phyloP scores from a whole-genome alignment of 1,140 invertebrate genomes.

The Formica selysi region DNA sequence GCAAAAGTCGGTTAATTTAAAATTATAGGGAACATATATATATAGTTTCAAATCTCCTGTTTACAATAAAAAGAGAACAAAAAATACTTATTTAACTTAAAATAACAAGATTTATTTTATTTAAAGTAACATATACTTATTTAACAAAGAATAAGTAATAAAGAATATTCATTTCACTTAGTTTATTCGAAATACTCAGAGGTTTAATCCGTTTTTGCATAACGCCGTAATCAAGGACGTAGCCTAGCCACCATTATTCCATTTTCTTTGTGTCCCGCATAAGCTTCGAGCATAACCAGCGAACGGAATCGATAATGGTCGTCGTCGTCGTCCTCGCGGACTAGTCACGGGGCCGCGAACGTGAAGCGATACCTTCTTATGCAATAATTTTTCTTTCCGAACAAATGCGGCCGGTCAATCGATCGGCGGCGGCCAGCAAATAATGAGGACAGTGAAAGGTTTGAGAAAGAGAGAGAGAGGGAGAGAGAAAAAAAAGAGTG shows the following conservation, averaged over 20 bases:
- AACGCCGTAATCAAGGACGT: background rate
- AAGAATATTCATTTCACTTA: no score
- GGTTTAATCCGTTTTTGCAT: slow-evolving; percentile 4
- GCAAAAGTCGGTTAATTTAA: no score
- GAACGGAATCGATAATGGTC: slow-evolving; percentile 62
- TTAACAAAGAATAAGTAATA: no score
- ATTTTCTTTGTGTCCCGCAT: slow-evolving; percentile 4
- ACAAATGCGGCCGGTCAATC: slow-evolving; percentile 58
- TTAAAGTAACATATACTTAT: no score
- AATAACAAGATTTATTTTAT: no score
- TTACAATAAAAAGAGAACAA: no score
- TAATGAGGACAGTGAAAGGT: slow-evolving; percentile 77
- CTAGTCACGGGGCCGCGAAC: slow-evolving; percentile 78
- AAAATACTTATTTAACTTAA: no score
- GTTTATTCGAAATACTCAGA: no score
- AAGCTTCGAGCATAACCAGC: background rate
- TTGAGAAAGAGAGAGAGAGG: slow-evolving; percentile 38
- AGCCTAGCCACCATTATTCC: background rate
- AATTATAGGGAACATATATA: no score
- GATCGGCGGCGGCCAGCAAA: slow-evolving; percentile 45
- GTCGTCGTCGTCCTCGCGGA: slow-evolving; percentile 32
- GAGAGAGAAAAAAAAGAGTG: slow-evolving; percentile 48
- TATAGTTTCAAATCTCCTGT: no score
- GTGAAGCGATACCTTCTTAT: slow-evolving; percentile 76
- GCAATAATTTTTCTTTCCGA: slow-evolving; percentile 71